Percentiles rank a stretch among this genome's conserved stretches.
Evolutionary conservation across 2,113 vertebrate genomes (phyloP).

Genomic region (Pogona vitticeps): DNA sequence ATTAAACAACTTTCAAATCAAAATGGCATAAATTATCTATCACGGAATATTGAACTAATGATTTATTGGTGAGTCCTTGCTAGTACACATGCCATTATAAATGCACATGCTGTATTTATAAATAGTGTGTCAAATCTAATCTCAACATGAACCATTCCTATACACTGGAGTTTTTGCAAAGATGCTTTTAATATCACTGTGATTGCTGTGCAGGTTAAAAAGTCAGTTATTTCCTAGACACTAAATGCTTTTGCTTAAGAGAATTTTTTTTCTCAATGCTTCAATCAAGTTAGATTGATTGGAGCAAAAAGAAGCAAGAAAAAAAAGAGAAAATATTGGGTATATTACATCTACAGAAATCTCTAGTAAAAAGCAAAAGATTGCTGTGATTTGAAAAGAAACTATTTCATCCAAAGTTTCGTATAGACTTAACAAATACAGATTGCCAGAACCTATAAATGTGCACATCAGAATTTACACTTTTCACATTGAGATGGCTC

Average conservation of each 20-base stretch:
- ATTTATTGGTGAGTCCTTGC: constrained; percentile 13
- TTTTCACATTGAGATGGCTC: too few species aligned
- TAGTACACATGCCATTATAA: constrained; percentile 14
- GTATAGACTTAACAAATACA: too few species aligned
- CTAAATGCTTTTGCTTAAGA: constrained; percentile 4
- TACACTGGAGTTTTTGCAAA: background rate
- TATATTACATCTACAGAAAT: too few species aligned
- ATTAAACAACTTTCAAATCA: constrained; percentile 37
- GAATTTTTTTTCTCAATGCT: background rate
- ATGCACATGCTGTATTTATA: constrained; percentile 1
- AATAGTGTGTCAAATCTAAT: constrained; percentile 16
- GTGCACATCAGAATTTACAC: too few species aligned
- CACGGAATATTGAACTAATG: constrained; percentile 28
- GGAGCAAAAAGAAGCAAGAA: too few species aligned
- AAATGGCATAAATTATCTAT: constrained; percentile 39
- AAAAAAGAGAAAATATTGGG: too few species aligned
- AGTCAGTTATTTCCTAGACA: constrained; percentile 16
- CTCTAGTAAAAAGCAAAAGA: too few species aligned
- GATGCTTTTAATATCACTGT: constrained; percentile 21
- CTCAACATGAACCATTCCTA: background rate
- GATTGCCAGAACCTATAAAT: too few species aligned
- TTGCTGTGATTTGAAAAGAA: too few species aligned
- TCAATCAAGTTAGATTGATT: constrained; percentile 1
- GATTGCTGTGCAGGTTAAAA: constrained; percentile 7
- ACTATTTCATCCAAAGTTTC: too few species aligned